Evolutionary conservation across 2,888 invertebrate genomes (phyloP).

Genomic region (Campoplex capitator): DNA sequence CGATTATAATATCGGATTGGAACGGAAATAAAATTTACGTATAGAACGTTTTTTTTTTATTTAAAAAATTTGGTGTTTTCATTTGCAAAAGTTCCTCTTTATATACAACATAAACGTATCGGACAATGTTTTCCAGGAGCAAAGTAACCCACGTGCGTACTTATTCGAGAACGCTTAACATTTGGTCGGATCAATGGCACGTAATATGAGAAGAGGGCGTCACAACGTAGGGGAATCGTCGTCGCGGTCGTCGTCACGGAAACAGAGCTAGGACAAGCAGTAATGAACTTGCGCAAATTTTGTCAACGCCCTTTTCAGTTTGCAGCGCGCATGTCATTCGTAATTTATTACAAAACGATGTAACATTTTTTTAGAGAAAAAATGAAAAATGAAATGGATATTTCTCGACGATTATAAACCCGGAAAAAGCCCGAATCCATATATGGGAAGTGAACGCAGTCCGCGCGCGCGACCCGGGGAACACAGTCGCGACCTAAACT

Average conservation of each 20-base stretch:
- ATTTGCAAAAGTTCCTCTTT: background rate
- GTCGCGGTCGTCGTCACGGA: conserved; percentile 38
- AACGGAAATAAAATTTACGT: too few relatives aligned
- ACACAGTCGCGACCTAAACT: conserved; percentile 15
- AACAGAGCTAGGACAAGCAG: background rate
- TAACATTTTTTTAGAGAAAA: background rate
- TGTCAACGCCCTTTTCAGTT: background rate
- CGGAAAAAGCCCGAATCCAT: background rate
- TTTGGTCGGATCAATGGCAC: background rate
- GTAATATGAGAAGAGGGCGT: background rate
- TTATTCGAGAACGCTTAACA: background rate
- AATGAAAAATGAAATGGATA: background rate
- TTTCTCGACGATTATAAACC: too few relatives aligned
- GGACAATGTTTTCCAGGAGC: background rate
- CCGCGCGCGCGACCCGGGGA: too few relatives aligned
- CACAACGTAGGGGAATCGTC: background rate
- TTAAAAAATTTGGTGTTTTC: too few relatives aligned
- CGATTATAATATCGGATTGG: too few relatives aligned
- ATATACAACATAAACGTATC: background rate
- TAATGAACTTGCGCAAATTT: conserved; percentile 9
- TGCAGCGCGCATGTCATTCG: conserved; percentile 12
- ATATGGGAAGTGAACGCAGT: too few relatives aligned
- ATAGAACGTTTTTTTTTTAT: too few relatives aligned
- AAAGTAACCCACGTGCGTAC: background rate
- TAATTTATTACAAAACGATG: background rate